Evolutionary conservation across 2,113 vertebrate species (phyloP).

Genomic region (Lepus timidus): DNA sequence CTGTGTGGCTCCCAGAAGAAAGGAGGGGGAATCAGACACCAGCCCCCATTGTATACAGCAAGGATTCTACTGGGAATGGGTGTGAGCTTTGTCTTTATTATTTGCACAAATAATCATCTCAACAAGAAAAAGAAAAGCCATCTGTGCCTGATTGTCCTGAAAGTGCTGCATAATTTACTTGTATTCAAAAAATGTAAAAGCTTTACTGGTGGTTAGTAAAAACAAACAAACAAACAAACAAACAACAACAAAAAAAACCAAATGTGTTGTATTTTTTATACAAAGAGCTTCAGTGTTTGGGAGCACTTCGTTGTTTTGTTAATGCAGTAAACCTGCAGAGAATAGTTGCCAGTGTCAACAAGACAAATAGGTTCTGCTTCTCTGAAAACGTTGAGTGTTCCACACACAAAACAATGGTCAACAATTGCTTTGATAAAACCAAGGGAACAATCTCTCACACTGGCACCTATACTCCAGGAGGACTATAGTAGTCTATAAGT

Average conservation of each 20-base stretch:
- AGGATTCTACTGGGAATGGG: constrained; percentile 63
- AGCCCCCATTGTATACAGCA: constrained; percentile 66
- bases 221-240: too few relatives aligned
- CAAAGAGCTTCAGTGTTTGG: constrained; percentile 68
- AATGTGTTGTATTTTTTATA: not conserved
- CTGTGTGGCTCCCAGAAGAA: constrained; percentile 76
- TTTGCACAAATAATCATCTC: not conserved
- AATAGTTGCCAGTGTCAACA: constrained; percentile 76
- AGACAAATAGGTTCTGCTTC: constrained; percentile 83
- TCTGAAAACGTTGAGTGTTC: constrained; percentile 84
- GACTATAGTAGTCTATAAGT: not conserved
- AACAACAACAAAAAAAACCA: not conserved
- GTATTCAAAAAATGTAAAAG: constrained; percentile 65
- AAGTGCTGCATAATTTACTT: constrained; percentile 72
- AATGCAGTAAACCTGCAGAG: constrained; percentile 74
- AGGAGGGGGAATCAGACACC: constrained; percentile 73
- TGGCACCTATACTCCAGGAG: not conserved
- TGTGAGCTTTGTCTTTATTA: constrained; percentile 38
- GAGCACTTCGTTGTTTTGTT: constrained; percentile 84
- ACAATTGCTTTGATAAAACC: constrained; percentile 80
- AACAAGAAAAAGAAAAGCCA: constrained; percentile 69
- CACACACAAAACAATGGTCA: constrained; percentile 75
- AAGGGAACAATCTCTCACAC: constrained; percentile 56
- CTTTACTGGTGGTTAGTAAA: not conserved
- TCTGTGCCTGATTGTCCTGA: constrained; percentile 74